Base-by-base conservation (phyloP, 2,797 vertebrate species). In the Chiloscyllium punctatum region DNA sequence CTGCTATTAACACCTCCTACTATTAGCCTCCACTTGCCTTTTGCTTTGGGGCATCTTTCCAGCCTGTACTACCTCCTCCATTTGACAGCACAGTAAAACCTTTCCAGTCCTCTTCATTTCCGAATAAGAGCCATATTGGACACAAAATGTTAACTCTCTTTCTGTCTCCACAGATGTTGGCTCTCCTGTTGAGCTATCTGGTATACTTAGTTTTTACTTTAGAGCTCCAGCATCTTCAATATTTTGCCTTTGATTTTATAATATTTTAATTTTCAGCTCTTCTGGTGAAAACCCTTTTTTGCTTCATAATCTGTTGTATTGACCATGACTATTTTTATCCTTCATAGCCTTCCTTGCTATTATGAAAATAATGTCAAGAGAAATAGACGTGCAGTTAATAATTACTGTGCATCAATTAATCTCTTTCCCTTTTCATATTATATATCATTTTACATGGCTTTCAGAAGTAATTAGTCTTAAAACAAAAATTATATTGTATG, bases 391-490 rank as follows among this genome's bases (percentile, higher is more conserved):
- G 25, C 27, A 37, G 87, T 15, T 90, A 90, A 9, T 42, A 25
- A 62, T 42, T 92, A 92, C 68, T 92, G 68, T 92, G 33, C 42
- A 42, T 68, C 37, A 37, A 92, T 92, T 92, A 92, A 68, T 68
- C 15, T 57, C 53, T 37, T 91, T 8, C 27, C 21, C 21, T 69
- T 23, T 91, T 91, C 57, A 66, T 33, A 66, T 66, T 21, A 37
- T 91, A 91, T 68, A n/a, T 7, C 33, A 68, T 92, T 69, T 92
- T 68, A 37, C 23, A 2, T n/a, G 15, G n/a, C 21, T 68, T 69
- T 92, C 33, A 37, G 37, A 92, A 68, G 23, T 92, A 68, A 92
- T 92, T 92, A 37, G 37, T 69, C 90, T 68, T 92, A 42, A 53
- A 27, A 30, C 23, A 11, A 57, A n/a, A 88, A 53, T 15, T 91